Evolutionary conservation across 2,113 vertebrate species (phyloP).

Genomic region (Rattus rattus): DNA sequence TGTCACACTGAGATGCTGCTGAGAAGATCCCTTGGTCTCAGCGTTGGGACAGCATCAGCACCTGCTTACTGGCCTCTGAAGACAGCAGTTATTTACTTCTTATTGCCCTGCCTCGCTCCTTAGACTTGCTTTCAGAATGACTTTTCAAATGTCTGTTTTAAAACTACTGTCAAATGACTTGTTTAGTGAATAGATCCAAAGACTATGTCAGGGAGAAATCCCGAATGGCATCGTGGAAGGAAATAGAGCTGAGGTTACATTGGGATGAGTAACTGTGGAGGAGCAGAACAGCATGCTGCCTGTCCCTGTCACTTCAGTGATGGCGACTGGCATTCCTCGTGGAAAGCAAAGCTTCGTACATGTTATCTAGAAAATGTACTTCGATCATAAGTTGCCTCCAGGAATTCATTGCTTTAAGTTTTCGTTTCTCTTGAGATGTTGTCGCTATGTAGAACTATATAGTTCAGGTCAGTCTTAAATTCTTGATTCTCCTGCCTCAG

Average conservation of each 20-base stretch:
- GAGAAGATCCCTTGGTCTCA: neutral
- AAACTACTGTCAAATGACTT: slow-evolving; percentile 41
- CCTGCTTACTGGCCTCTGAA: neutral
- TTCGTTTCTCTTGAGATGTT: neutral
- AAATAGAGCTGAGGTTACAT: neutral
- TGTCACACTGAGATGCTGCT: neutral
- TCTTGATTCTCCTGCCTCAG: neutral
- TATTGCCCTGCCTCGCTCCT: slow-evolving; percentile 5
- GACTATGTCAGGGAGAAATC: slow-evolving; percentile 31
- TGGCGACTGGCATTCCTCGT: neutral
- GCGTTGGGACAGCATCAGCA: slow-evolving; percentile 17
- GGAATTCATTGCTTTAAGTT: neutral
- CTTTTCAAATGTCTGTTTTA: slow-evolving; percentile 33
- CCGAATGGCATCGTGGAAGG: neutral
- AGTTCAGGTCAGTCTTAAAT: neutral
- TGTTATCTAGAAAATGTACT: neutral
- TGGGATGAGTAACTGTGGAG: neutral
- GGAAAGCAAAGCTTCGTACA: neutral
- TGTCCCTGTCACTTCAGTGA: neutral
- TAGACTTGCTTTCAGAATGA: slow-evolving; percentile 30
- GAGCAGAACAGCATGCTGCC: neutral
- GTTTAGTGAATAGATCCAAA: slow-evolving; percentile 49
- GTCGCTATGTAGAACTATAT: neutral
- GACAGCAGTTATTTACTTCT: slow-evolving; percentile 44
- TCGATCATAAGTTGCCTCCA: neutral